A percentile compares a stretch with the other conserved stretches of the same genome.
phyloP scores from a whole-genome alignment of 2,797 vertebrate genomes.

The Prionace glauca region DNA sequence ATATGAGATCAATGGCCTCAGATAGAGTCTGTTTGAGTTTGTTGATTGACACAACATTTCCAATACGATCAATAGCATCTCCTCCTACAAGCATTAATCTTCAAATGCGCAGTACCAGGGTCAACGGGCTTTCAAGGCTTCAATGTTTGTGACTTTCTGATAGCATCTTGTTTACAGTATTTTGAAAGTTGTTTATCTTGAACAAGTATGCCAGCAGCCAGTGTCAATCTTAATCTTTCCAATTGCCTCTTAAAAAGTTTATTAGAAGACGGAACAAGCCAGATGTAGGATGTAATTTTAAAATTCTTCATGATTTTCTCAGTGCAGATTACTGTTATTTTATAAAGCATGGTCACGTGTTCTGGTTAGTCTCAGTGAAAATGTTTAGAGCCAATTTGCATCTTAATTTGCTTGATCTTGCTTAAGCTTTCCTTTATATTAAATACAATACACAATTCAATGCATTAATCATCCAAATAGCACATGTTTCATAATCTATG shows the following conservation, averaged over 20 bases:
- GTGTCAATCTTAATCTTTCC: not conserved
- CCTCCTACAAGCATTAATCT: not conserved
- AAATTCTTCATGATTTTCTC: not conserved
- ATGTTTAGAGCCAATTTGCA: not conserved
- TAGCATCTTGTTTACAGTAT: not conserved
- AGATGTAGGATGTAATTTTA: not conserved
- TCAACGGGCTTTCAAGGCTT: not conserved
- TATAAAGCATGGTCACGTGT: not conserved
- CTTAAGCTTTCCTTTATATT: not conserved
- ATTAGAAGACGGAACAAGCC: not conserved
- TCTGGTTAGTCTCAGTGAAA: not conserved
- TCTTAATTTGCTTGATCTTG: not conserved
- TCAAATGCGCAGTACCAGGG: not conserved
- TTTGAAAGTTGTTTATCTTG: not conserved
- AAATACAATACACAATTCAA: not conserved
- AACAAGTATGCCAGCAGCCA: not conserved
- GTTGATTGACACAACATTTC: not conserved
- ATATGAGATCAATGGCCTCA: not conserved
- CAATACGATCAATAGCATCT: not conserved
- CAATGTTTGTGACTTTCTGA: not conserved
- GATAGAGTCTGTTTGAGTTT: not conserved
- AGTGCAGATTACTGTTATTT: not conserved
- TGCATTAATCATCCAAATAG: not conserved
- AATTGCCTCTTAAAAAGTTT: not conserved
- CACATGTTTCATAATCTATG: not conserved